Base-by-base conservation (phyloP, 2,113 vertebrate genomes). In the Ammospiza nelsoni region DNA sequence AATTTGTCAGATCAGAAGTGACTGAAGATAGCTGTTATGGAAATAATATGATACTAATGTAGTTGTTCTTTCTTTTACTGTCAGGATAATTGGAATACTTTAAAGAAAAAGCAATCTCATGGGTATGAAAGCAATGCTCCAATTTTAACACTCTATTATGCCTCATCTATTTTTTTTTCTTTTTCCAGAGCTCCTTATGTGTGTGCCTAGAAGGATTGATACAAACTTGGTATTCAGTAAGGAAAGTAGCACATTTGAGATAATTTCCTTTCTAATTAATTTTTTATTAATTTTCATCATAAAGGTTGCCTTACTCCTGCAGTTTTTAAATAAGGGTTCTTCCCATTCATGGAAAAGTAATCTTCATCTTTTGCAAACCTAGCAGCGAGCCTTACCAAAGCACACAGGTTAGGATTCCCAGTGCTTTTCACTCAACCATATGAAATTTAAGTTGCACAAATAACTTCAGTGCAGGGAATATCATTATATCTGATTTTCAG, bases 1-100 rank as follows among this genome's bases (percentile, higher is more conserved):
- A 79, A 77, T 86, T 77, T 62, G 37, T 94, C 66, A 62, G 76
- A 94, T 94, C 85, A 73, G 88, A 95, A 94, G 43, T 67, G 81
- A 96, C 84, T 91, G 90, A 96, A 96, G 81, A 85, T 63, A 66
- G 59, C 71, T 83, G 71, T 77, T 93, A 90, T 9, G 59, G 86
- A 97, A 97, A 97, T 94, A 96, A 92, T 90, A 89, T 51, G 39
- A 75, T 91, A 87, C 29, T 95, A 95, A 96, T 67, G 62, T 88
- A 91, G 71, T 68, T 95, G 63, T 68, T 96, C 78, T 92, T 92
- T 82, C 89, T 84, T 85, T 90, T 79, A 79, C 89, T 78, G 75
- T 81, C 89, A 95, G 75, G 80, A 88, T 97, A 96, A 98, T 37
- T 97, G 90, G 96, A 97, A 97, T 75, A 89, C 69, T 95, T 95